Evolutionary conservation across 2,113 vertebrate genomes (phyloP).

Genomic region (Poicephalus meyeri): DNA sequence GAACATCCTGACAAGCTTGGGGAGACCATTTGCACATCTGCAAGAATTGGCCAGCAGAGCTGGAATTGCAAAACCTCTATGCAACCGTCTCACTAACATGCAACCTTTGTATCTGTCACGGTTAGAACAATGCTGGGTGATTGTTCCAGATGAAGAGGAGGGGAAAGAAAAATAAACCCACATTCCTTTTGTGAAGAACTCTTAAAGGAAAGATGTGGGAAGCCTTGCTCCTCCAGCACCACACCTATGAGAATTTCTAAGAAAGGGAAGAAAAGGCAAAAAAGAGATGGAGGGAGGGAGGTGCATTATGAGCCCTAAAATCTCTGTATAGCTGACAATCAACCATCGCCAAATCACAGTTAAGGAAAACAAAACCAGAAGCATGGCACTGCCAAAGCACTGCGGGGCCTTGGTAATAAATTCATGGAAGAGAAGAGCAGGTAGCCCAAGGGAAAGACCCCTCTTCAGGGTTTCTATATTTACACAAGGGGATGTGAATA

Average conservation of each 20-base stretch:
- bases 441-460: neutral
- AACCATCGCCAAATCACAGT: neutral
- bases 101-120: neutral
- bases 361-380: neutral
- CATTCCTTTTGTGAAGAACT: neutral
- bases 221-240: slow-evolving; percentile 44
- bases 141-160: slow-evolving; percentile 29
- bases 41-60: neutral
- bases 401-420: neutral
- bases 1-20: neutral
- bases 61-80: neutral
- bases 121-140: slow-evolving; percentile 3
- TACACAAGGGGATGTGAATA: neutral
- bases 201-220: slow-evolving; percentile 30
- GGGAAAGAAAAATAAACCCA: slow-evolving; percentile 3
- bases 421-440: neutral
- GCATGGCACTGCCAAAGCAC: neutral
- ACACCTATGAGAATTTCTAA: neutral
- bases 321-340: neutral
- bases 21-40: neutral
- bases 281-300: neutral
- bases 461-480: slow-evolving; percentile 23
- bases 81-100: rapidly evolving
- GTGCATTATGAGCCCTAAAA: neutral
- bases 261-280: neutral